Base-by-base conservation (phyloP, 2,113 vertebrate species). In the Theropithecus gelada region DNA sequence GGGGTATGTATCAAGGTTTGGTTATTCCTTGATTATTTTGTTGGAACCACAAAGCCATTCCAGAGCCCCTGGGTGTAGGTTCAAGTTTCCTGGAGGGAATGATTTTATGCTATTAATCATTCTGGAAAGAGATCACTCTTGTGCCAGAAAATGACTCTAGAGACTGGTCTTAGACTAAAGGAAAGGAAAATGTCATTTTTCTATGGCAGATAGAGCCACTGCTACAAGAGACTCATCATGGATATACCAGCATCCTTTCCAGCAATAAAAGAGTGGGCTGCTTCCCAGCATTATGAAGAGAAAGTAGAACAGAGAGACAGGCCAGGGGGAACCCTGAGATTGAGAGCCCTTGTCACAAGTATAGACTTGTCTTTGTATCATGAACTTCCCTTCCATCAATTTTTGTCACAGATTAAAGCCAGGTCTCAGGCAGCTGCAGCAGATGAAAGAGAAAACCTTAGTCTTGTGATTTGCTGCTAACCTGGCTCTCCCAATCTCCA, bases 301-400 rank as follows among this genome's bases (percentile, higher is more conserved):
- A 57, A 64, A 75, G 55, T 1, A 35, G 80, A 90, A 20, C 57
- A 35, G 8, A 16, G 7, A 22, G 55, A 8, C 5, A 2, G 22
- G 16, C 9, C 8, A 0, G 5, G 5, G 35, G 40, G 38, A 11
- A 4, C 3, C 7, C 50, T 59, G 50, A 38, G 4, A 48, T 20
- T 23, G 40, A 38, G 79, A 35, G 20, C 38, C 12, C 45, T 43
- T 22, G 3, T 8, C 57, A 16, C 10, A 35, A 23, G 17, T 45
- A 8, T 17, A 14, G 55, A 32, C 38, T 32, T 35, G 4, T 43
- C 57, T 88, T 55, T 82, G 66, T 23, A 9, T 52, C 38, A 4
- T 35, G 30, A 30, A 48, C 1, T 70, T 48, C 8, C 12, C 32
- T 61, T 48, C 68, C 30, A 17, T 32, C n/a, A 12, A 2, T 68